Base-by-base conservation (phyloP, 1,140 invertebrate genomes). In the Nebria ingens region DNA sequence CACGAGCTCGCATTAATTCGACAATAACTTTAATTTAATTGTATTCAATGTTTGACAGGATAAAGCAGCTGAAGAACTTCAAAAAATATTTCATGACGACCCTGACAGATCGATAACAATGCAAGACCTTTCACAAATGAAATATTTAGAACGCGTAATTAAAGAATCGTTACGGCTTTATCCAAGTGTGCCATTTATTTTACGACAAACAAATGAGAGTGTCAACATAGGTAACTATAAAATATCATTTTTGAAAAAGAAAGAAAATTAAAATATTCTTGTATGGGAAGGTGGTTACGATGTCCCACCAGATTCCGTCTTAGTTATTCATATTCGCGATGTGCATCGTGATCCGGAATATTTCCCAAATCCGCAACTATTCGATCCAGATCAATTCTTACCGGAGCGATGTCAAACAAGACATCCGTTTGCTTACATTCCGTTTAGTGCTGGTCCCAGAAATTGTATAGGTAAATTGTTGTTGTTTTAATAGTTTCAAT, bases 321-420 rank as follows among this genome's bases (percentile, higher is more conserved):
- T 73, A 2, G 66, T 76, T 21, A 68, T 84, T 13, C 58, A 70
- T 13, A 70, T 75, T 12, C 76, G 73, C 38, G 72, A 76, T 50
- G 64, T 89, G 25, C 88, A 91, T 66, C 74, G 82, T 40, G 76
- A 84, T 62, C 70, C 76, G 2, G 69, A 79, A 19, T 63, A 77
- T 20, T 91, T 80, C 64, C 74, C 78, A 22, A 76, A 89, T 55
- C 86, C 88, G 1, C 76, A 83, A 29, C 69, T 71, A 51, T 91
- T 86, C 65, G 78, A 88, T 67, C 89, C 89, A 0, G 84, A 90
- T 52, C 72, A 86, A 61, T 91, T 90, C 68, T 65, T 82, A 21
- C 76, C 79, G 9, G 76, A 80, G 57, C 80, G 81, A 63, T 70
- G 70, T 21, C 65, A 68, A 21, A 71, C 76, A 19, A 70, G 80